Evolutionary conservation across 2,888 invertebrate species (phyloP).

Genomic region (Chrysina gloriosa): DNA sequence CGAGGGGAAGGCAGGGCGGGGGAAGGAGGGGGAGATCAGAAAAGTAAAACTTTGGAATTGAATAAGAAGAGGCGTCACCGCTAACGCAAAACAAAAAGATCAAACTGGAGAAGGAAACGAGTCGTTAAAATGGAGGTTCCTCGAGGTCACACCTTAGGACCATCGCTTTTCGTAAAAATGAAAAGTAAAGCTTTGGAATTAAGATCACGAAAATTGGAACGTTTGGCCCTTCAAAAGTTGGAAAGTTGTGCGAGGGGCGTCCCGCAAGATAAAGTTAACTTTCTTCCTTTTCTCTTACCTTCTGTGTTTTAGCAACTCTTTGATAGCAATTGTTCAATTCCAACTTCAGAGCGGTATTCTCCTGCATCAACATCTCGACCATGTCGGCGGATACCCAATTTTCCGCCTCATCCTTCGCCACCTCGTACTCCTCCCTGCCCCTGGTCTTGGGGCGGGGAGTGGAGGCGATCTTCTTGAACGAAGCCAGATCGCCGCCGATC

Average conservation of each 20-base stretch:
- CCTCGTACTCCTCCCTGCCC: slow-evolving; percentile 70
- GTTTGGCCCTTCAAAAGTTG: neutral
- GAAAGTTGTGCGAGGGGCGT: neutral
- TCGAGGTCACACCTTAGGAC: no score
- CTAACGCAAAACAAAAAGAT: no score
- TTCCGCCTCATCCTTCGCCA: slow-evolving; percentile 65
- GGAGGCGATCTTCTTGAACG: slow-evolving; percentile 61
- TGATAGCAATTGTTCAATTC: slow-evolving; percentile 86
- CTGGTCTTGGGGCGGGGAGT: slow-evolving; percentile 69
- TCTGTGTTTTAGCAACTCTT: slow-evolving; percentile 86
- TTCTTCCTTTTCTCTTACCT: slow-evolving; percentile 67
- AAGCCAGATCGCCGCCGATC: slow-evolving; percentile 53
- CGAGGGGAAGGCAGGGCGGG: no score
- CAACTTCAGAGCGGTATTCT: slow-evolving; percentile 85
- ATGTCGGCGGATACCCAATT: slow-evolving; percentile 78
- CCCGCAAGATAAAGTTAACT: neutral
- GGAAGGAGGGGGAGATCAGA: no score
- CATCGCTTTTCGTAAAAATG: no score
- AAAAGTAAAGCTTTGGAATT: no score
- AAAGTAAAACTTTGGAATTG: no score
- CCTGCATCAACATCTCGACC: slow-evolving; percentile 84
- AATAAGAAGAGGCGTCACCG: no score
- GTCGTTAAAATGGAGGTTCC: no score
- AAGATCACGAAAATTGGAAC: no score
- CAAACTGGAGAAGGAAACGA: no score